Evolutionary conservation across 1,140 invertebrate species (phyloP), one percentile per base, ranked within the genome.

Genomic region (Zaprionus lachaisei): DNA sequence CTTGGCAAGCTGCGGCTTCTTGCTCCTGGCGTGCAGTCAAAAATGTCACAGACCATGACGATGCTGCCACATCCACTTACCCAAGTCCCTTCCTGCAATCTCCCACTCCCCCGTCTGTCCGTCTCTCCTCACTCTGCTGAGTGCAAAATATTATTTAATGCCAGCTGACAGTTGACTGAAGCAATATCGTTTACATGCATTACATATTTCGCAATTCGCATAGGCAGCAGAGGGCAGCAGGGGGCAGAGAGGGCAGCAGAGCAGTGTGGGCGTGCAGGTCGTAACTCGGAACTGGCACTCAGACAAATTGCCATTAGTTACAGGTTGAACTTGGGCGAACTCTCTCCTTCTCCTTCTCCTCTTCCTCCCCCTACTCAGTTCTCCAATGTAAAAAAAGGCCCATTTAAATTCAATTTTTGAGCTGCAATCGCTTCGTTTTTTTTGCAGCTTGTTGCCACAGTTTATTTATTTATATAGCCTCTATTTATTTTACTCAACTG

Each of bases 161-260:
- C 85, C 86, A 72, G 72, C 79, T 82, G 85, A 90, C 86, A 90
- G 79, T 71, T 91, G 85, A 89, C 66, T 85, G 85, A 90, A 85
- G 81, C 79, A 90, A 89, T 89, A 89, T 89, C 81, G 81, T 82
- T 89, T 90, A 89, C 85, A 90, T 85, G 81, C 79, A 85, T 90
- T 79, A 89, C 84, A 76, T 80, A 89, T 78, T 31, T 72, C 56
- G 28, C 69, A 56, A 26, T 41, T 60, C 55, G 26, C 38, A 31
- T 54, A 38, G 34, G 64, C 44, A 49, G 17, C 5, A 44, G 31
- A 20, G 20, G 20, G 1, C 20, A 20, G 20, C n/a, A 20, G 20
- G 1, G 49, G 5, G 7, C 14, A 37, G 28, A 28, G 20, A 11
- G 28, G n/a, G 20, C 20, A 14, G 51, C 12, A 12, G 51, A 1